phyloP scores from a whole-genome alignment of 2,888 invertebrate species.

The Homarus gammarus region DNA sequence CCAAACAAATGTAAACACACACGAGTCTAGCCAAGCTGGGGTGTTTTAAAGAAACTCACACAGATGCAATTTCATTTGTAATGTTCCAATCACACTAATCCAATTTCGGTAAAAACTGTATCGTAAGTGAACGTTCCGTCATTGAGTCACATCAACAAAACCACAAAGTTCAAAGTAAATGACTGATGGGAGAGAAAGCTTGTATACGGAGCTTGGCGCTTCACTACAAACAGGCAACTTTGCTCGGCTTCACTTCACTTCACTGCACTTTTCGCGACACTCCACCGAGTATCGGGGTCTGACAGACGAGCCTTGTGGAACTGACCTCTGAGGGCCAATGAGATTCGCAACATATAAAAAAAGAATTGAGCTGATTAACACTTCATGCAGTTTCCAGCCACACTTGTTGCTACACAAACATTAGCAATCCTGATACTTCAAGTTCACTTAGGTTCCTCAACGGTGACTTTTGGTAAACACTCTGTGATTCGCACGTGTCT shows the following conservation, averaged over 20 bases:
- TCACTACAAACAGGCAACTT: background rate
- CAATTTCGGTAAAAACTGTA: background rate
- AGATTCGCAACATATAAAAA: background rate
- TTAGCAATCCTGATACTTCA: background rate
- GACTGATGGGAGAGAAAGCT: background rate
- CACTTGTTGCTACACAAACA: background rate
- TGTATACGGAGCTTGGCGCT: background rate
- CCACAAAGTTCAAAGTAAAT: too few relatives aligned
- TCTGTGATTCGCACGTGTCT: background rate
- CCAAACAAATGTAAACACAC: background rate
- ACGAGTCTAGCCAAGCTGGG: background rate
- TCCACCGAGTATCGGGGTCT: conserved; percentile 10
- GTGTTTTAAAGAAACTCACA: background rate
- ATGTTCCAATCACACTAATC: background rate
- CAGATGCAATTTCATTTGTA: background rate
- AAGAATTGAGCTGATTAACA: background rate
- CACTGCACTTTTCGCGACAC: background rate
- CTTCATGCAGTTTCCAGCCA: background rate
- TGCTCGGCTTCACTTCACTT: background rate
- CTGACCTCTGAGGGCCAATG: background rate
- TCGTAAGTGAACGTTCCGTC: background rate
- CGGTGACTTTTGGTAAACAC: background rate
- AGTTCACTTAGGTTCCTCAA: background rate
- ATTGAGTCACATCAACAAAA: background rate
- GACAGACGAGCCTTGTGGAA: background rate